Percentiles rank a stretch among this genome's conserved stretches.
Conservation (phyloP, 2,888 invertebrate genomes). For the Adela reaumurella region DNA sequence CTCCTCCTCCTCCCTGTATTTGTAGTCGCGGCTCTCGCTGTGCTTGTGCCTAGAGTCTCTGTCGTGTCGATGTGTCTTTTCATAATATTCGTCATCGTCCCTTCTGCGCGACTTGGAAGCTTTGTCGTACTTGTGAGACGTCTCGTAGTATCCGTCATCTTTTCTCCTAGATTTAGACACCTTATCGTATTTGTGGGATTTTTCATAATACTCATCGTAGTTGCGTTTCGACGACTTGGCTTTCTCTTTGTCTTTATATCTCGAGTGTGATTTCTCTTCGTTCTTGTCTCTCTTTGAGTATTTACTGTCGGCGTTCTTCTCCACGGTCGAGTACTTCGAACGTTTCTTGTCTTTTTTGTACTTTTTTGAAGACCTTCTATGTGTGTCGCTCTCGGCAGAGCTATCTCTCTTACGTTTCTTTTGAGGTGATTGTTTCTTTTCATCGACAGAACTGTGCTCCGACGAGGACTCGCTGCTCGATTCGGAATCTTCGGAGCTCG, state of each 20-base stretch:
- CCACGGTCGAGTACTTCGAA: conserved; percentile 6
- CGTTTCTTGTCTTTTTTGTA: conserved; percentile 17
- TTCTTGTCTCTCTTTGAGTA: conserved; percentile 8
- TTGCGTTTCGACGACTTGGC: background rate
- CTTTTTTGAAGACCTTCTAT: conserved; percentile 26
- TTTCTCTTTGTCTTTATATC: background rate
- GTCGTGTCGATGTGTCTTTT: conserved; percentile 24
- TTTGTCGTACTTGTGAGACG: conserved; percentile 22
- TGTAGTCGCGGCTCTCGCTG: conserved; percentile 30
- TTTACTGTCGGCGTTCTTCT: conserved; percentile 8
- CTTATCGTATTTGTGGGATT: conserved; percentile 24
- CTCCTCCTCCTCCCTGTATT: conserved; percentile 38
- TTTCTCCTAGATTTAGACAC: conserved; percentile 23
- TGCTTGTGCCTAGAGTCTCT: conserved; percentile 17
- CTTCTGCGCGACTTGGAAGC: background rate
- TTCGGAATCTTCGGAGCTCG: conserved; percentile 37
- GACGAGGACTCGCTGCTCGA: conserved; percentile 28
- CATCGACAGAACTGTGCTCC: conserved; percentile 14
- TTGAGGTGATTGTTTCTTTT: conserved; percentile 9
- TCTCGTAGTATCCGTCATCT: conserved; percentile 25
- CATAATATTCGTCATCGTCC: conserved; percentile 17
- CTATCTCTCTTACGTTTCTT: conserved; percentile 37
- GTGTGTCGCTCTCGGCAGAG: conserved; percentile 30
- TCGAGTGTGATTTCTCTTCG: conserved; percentile 10
- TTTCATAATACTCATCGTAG: conserved; percentile 13